These are phyloP conservation scores for Nipponia nippon DNA, from an alignment of 2,113 vertebrate genomes.

Conservation along the genomic window DNA sequence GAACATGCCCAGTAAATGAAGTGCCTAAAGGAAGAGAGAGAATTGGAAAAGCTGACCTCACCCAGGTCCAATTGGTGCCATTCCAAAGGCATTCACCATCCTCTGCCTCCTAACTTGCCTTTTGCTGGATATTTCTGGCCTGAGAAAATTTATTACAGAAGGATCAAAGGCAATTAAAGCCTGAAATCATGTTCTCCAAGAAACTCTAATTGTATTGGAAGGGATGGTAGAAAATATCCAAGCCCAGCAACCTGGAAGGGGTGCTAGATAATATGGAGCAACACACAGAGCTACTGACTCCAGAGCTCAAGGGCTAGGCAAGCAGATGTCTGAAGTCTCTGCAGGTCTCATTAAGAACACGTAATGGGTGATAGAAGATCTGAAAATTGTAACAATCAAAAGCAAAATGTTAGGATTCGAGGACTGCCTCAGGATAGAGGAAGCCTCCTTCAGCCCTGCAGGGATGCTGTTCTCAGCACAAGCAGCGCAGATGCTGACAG, in stretches of 20 bases:
- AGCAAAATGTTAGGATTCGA: constrained; percentile 9
- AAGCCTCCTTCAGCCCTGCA: neutral
- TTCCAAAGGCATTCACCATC: neutral
- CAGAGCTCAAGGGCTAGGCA: neutral
- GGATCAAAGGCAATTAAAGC: constrained; percentile 47
- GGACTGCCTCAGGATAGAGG: constrained; percentile 8
- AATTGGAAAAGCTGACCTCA: neutral
- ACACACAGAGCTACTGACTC: constrained; percentile 25
- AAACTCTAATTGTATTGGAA: constrained; percentile 38
- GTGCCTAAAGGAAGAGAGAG: neutral
- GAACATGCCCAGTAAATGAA: neutral
- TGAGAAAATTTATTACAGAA: constrained; percentile 25
- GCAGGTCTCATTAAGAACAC: constrained; percentile 53
- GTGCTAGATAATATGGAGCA: neutral
- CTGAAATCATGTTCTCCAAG: constrained; percentile 18
- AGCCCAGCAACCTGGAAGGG: neutral
- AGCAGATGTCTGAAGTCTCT: constrained; percentile 54
- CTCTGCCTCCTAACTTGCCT: neutral
- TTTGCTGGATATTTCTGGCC: neutral
- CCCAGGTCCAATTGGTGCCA: neutral
- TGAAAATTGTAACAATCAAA: constrained; percentile 28
- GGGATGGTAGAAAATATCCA: neutral
- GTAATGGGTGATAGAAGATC: constrained; percentile 19
- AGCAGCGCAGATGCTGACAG: neutral
- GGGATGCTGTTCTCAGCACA: neutral